Conservation (phyloP, 2,888 invertebrate species). For the Chouioia cunea region DNA sequence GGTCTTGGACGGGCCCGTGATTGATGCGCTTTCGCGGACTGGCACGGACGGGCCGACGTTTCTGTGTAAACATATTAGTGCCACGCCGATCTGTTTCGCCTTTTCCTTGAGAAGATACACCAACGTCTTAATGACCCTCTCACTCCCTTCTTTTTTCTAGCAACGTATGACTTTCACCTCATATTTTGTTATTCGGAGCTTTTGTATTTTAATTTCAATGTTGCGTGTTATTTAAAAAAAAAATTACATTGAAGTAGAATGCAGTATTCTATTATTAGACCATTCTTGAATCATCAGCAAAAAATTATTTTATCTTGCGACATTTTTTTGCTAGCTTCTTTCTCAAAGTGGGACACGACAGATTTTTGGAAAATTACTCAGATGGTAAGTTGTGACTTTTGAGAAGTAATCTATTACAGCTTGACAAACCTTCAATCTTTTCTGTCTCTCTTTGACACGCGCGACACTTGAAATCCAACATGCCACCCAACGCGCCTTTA, state of each 20-base stretch:
- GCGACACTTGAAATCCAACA: background rate
- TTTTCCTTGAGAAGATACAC: conserved; percentile 41
- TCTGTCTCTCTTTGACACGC: conserved; percentile 26
- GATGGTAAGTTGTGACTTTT: conserved; percentile 32
- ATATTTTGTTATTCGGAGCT: background rate
- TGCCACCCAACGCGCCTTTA: conserved; percentile 2
- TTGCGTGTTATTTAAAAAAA: no score
- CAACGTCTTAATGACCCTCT: conserved; percentile 61
- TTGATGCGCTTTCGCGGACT: conserved; percentile 63
- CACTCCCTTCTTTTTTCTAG: conserved; percentile 8
- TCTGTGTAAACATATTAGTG: conserved; percentile 67
- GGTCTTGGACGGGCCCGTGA: conserved; percentile 59
- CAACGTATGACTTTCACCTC: background rate
- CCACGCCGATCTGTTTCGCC: conserved; percentile 49
- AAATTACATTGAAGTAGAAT: no score
- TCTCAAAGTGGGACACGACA: no score
- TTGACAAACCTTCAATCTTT: conserved; percentile 38
- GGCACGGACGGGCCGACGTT: conserved; percentile 53
- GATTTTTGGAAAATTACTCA: background rate
- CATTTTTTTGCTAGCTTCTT: no score
- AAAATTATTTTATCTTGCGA: no score
- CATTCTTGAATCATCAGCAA: no score
- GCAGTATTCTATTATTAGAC: no score
- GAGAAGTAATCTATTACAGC: conserved; percentile 41
- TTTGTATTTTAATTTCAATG: no score